These are phyloP conservation scores for Cuculus canorus DNA, from an alignment of 2,797 vertebrate species.

Conservation along the genomic window DNA sequence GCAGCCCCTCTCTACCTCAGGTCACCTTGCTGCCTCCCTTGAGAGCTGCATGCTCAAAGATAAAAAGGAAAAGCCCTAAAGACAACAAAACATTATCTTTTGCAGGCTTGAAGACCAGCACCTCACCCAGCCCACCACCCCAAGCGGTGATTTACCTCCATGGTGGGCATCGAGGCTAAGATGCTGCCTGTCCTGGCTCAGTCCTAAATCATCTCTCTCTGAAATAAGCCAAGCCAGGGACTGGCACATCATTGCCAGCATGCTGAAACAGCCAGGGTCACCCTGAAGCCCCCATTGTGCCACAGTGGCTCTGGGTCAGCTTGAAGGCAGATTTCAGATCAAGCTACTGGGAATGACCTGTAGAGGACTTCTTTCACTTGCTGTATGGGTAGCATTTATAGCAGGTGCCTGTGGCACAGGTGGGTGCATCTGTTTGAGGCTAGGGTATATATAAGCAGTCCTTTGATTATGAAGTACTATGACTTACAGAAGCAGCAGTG, in stretches of 20 bases:
- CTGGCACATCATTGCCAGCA: rapidly evolving
- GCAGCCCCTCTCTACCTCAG: background rate
- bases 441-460: background rate
- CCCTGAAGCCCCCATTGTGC: background rate
- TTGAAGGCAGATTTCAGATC: background rate
- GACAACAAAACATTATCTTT: background rate
- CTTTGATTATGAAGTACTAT: background rate
- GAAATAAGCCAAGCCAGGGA: background rate
- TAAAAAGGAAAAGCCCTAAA: background rate
- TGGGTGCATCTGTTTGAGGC: too few species aligned
- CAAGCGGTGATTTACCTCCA: too few species aligned
- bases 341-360: background rate
- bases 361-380: background rate
- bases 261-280: too few species aligned
- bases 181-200: background rate
- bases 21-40: background rate
- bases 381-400: too few species aligned
- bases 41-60: background rate
- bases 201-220: background rate
- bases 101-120: background rate
- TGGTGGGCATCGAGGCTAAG: background rate
- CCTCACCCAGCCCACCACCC: background rate
- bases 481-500: background rate
- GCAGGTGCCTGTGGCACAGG: background rate
- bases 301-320: background rate